Evolutionary conservation across 2,888 invertebrate species (phyloP).

Genomic region (Crepidodera aurea): DNA sequence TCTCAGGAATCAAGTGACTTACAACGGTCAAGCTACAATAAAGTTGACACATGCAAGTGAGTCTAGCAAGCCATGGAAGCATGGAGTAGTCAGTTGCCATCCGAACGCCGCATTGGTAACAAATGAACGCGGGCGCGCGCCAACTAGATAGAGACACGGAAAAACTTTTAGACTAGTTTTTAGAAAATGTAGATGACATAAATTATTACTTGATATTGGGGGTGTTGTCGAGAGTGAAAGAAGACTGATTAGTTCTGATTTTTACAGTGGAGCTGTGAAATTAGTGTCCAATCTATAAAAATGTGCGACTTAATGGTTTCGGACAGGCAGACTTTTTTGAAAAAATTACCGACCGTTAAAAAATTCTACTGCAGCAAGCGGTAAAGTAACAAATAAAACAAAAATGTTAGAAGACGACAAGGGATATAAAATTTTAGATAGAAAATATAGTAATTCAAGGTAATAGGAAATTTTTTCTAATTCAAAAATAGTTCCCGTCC

Average conservation of each 20-base stretch:
- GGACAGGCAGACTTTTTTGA: constrained; percentile 18
- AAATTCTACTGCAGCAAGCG: constrained; percentile 29
- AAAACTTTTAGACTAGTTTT: constrained; percentile 31
- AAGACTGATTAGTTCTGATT: constrained; percentile 20
- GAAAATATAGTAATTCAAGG: constrained; percentile 42
- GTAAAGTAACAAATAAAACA: constrained; percentile 28
- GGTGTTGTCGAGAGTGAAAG: constrained; percentile 14
- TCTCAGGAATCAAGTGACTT: constrained; percentile 32
- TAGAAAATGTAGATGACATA: constrained; percentile 23
- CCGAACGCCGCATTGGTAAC: constrained; percentile 50
- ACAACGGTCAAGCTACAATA: constrained; percentile 36
- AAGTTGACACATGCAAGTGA: constrained; percentile 41
- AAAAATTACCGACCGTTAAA: constrained; percentile 4
- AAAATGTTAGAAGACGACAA: constrained; percentile 35
- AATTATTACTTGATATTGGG: constrained; percentile 16
- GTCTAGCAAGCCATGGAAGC: constrained; percentile 40
- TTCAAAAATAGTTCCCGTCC: constrained; percentile 33
- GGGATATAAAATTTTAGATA: constrained; percentile 40
- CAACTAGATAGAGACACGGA: constrained; percentile 31
- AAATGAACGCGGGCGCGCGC: constrained; percentile 46
- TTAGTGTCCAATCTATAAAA: constrained; percentile 30
- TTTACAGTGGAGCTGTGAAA: constrained; percentile 29
- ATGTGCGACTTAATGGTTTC: constrained; percentile 31
- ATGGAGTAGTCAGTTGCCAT: constrained; percentile 50
- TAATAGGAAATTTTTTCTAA: constrained; percentile 39